phyloP scores from a whole-genome alignment of 1,140 invertebrate genomes.

The Aleiodes sp. region DNA sequence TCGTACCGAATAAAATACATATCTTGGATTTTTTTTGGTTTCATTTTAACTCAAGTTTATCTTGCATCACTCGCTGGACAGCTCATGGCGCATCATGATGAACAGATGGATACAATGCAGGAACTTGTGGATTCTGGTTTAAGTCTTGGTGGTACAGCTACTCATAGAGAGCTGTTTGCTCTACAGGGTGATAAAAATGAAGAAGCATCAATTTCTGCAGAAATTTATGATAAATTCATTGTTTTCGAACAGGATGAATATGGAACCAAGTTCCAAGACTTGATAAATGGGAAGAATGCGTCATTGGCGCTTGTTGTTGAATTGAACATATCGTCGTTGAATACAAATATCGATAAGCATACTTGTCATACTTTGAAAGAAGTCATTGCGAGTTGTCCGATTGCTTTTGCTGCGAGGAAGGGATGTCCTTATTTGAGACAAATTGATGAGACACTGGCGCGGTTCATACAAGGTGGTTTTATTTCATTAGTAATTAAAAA shows the following conservation, averaged over 20 bases:
- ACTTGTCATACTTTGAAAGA: slow-evolving; percentile 47
- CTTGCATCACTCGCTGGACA: slow-evolving; percentile 54
- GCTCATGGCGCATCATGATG: slow-evolving; percentile 45
- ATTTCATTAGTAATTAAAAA: slow-evolving; percentile 20
- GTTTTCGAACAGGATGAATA: slow-evolving; percentile 43
- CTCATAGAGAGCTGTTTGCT: slow-evolving; percentile 35
- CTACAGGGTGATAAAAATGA: not conserved
- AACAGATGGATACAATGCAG: slow-evolving; percentile 30
- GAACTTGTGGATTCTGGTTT: slow-evolving; percentile 32
- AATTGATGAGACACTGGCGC: slow-evolving; percentile 42
- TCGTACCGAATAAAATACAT: slow-evolving; percentile 51
- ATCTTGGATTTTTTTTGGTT: slow-evolving; percentile 54
- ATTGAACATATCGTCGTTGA: slow-evolving; percentile 46
- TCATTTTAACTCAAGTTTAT: slow-evolving; percentile 54
- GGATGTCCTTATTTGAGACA: slow-evolving; percentile 46
- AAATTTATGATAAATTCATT: slow-evolving; percentile 39
- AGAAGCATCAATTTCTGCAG: slow-evolving; percentile 16
- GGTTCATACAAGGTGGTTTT: slow-evolving; percentile 44
- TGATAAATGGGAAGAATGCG: slow-evolving; percentile 40
- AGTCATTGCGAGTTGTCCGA: slow-evolving; percentile 46
- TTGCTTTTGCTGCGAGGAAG: slow-evolving; percentile 49
- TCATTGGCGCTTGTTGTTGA: slow-evolving; percentile 46
- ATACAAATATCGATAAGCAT: slow-evolving; percentile 24
- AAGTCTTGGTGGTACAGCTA: slow-evolving; percentile 34
- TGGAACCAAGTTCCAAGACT: slow-evolving; percentile 14